Conservation (phyloP, 2,113 vertebrate genomes). For the Odocoileus virginianus region DNA sequence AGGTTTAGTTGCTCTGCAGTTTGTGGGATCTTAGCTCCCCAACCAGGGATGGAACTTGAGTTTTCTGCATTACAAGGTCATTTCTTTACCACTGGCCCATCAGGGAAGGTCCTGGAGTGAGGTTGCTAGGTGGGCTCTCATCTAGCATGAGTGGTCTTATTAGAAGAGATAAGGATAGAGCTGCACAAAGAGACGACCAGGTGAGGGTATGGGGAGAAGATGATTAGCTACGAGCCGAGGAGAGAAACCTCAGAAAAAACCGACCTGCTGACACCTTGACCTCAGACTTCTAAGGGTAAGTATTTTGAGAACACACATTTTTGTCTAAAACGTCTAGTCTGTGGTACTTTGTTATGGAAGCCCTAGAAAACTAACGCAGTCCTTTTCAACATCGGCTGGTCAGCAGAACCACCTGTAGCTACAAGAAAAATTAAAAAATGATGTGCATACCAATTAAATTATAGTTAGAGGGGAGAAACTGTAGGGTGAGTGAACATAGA, state of each 20-base stretch:
- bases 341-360: not conserved
- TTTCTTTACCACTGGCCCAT: not conserved
- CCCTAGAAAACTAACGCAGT: not conserved
- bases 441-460: not conserved
- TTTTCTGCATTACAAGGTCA: not conserved
- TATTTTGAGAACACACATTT: not conserved
- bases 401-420: not conserved
- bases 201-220: not conserved
- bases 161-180: not conserved
- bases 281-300: not conserved
- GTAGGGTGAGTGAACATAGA: not conserved
- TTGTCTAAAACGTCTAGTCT: not conserved
- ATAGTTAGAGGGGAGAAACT: not conserved
- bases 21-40: not conserved
- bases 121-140: rapidly evolving
- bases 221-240: not conserved
- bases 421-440: not conserved
- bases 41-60: not conserved
- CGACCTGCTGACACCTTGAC: not conserved
- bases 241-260: not conserved
- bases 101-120: not conserved
- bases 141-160: not conserved
- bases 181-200: not conserved
- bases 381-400: not conserved
- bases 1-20: not conserved